Percentiles rank a stretch among this genome's conserved stretches.
Conservation (phyloP, 2,113 vertebrate genomes). For the Pterocles burchelli region DNA sequence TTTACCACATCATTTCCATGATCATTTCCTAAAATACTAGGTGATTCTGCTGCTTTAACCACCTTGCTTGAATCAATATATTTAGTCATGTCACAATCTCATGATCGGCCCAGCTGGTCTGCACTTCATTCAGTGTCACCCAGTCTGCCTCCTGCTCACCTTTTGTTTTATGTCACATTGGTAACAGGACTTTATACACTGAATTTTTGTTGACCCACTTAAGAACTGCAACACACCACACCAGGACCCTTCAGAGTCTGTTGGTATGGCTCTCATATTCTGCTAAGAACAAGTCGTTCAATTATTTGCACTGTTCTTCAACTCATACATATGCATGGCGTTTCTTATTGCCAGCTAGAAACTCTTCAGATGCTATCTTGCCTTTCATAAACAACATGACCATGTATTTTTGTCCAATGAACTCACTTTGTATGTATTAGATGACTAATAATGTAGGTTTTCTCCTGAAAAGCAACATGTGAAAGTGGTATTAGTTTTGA, state of each 20-base stretch:
- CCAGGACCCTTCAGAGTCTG: not conserved
- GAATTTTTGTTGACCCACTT: not conserved
- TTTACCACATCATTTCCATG: not conserved
- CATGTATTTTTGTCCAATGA: not conserved
- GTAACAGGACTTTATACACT: not conserved
- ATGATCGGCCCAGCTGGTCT: not conserved
- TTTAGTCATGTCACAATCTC: not conserved
- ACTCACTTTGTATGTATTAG: not conserved
- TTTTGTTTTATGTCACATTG: not conserved
- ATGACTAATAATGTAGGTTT: not conserved
- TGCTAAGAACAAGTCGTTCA: not conserved
- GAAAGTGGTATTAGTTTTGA: not conserved
- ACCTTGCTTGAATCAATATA: not conserved
- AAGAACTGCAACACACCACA: not conserved
- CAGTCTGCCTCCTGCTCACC: not conserved
- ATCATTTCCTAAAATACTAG: rapidly evolving
- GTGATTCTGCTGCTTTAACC: not conserved
- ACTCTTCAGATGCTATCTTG: not conserved
- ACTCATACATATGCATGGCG: not conserved
- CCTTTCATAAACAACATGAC: not conserved
- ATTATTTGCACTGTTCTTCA: not conserved
- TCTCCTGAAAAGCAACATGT: not conserved
- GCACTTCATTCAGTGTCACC: not conserved
- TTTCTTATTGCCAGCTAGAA: not conserved
- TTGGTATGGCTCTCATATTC: not conserved